These are phyloP conservation scores for Taenaris catops DNA, from an alignment of 2,888 invertebrate genomes.

Conservation along the genomic window DNA sequence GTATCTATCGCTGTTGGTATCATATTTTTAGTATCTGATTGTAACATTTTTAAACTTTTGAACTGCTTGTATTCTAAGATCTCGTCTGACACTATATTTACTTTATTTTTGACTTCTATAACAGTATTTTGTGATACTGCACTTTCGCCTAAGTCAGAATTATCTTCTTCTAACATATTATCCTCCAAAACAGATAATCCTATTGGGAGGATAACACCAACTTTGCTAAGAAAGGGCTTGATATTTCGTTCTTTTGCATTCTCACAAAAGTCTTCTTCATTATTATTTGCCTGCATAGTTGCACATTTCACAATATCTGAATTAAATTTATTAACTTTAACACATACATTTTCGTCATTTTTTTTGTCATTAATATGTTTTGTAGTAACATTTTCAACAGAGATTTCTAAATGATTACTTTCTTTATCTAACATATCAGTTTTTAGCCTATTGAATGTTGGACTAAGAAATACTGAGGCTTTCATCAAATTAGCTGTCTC, in stretches of 20 bases:
- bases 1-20: slow-evolving; percentile 35
- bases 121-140: not conserved
- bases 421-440: slow-evolving; percentile 28
- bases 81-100: slow-evolving; percentile 15
- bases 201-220: too few species aligned
- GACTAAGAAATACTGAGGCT: slow-evolving; percentile 60
- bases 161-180: too few species aligned
- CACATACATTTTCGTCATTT: too few species aligned
- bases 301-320: not conserved
- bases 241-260: too few species aligned
- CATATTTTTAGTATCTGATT: slow-evolving; percentile 25
- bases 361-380: too few species aligned
- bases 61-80: slow-evolving; percentile 35
- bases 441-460: slow-evolving; percentile 45
- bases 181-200: too few species aligned
- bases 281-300: not conserved
- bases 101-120: slow-evolving; percentile 6
- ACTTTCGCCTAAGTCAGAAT: not conserved
- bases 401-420: slow-evolving; percentile 6
- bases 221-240: too few species aligned
- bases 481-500: slow-evolving; percentile 65
- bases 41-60: slow-evolving; percentile 30
- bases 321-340: not conserved
- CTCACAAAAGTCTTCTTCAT: not conserved
- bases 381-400: slow-evolving; percentile 5